Conservation (phyloP, 2,888 invertebrate species). For the Zhengitettix transpicula region DNA sequence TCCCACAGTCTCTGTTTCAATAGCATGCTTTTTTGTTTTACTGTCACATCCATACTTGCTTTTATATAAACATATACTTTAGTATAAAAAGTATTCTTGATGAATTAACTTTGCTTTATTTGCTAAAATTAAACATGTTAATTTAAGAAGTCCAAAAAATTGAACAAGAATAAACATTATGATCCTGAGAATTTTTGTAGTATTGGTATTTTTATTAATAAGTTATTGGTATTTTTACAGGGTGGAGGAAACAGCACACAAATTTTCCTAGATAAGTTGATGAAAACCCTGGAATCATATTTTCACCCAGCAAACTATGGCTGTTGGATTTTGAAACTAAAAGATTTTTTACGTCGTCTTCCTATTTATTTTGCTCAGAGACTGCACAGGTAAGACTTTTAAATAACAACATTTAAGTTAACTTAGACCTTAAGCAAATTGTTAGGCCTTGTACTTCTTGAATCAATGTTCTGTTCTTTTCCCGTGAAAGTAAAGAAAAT, state of each 20-base stretch:
- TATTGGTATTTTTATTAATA: too few relatives aligned
- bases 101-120: too few relatives aligned
- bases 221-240: conserved; percentile 28
- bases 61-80: too few relatives aligned
- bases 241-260: conserved; percentile 50
- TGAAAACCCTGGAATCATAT: conserved; percentile 71
- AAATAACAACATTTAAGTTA: not conserved
- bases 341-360: conserved; percentile 50
- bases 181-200: too few relatives aligned
- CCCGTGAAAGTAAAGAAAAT: conserved; percentile 2
- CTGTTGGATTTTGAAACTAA: conserved; percentile 52
- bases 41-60: too few relatives aligned
- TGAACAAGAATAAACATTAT: too few relatives aligned
- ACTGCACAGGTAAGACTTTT: conserved; percentile 26
- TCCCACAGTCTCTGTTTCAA: too few relatives aligned
- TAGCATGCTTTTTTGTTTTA: too few relatives aligned
- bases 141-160: too few relatives aligned
- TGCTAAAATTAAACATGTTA: too few relatives aligned
- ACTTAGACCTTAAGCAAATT: not conserved
- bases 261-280: conserved; percentile 58
- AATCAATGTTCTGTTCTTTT: conserved; percentile 7
- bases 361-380: conserved; percentile 46
- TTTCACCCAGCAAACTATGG: conserved; percentile 80
- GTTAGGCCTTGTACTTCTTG: not conserved
- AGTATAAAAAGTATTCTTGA: too few relatives aligned